Conservation (phyloP, 2,888 invertebrate species). For the Lingula anatina region DNA sequence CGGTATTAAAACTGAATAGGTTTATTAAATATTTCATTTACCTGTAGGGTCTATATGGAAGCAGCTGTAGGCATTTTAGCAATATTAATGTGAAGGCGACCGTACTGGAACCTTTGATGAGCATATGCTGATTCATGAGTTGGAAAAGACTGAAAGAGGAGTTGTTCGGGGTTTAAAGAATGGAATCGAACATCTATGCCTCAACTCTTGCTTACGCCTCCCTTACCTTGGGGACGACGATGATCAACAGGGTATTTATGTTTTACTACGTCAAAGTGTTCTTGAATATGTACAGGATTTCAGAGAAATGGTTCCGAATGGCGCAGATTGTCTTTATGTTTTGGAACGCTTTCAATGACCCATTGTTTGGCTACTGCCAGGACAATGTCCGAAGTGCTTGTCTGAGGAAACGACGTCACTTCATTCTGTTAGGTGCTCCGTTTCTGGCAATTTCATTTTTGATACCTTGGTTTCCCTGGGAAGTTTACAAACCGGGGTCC, state of each 20-base stretch:
- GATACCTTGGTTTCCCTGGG: too few relatives aligned
- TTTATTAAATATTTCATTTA: too few relatives aligned
- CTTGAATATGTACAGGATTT: slow-evolving; percentile 50
- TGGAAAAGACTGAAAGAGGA: too few relatives aligned
- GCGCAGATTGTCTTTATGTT: slow-evolving; percentile 52
- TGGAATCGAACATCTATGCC: too few relatives aligned
- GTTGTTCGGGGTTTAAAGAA: too few relatives aligned
- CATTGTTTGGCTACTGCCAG: slow-evolving; percentile 52
- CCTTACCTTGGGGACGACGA: slow-evolving; percentile 23
- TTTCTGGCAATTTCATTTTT: slow-evolving; percentile 48
- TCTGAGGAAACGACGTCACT: slow-evolving; percentile 45
- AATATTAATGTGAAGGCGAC: too few relatives aligned
- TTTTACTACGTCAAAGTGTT: slow-evolving; percentile 55
- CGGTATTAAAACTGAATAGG: too few relatives aligned
- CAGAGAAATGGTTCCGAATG: slow-evolving; percentile 51
- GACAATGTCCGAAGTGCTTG: slow-evolving; percentile 34
- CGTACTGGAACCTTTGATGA: too few relatives aligned
- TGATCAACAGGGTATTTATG: slow-evolving; percentile 45
- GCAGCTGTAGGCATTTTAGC: too few relatives aligned
- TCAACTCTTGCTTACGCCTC: slow-evolving; percentile 34
- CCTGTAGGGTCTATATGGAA: too few relatives aligned
- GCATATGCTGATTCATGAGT: too few relatives aligned
- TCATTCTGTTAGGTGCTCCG: slow-evolving; percentile 51
- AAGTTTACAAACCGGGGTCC: slow-evolving; percentile 52
- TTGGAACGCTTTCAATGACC: slow-evolving; percentile 56